These are phyloP conservation scores for Strigops habroptila DNA, from an alignment of 2,113 vertebrate species.

Conservation along the genomic window DNA sequence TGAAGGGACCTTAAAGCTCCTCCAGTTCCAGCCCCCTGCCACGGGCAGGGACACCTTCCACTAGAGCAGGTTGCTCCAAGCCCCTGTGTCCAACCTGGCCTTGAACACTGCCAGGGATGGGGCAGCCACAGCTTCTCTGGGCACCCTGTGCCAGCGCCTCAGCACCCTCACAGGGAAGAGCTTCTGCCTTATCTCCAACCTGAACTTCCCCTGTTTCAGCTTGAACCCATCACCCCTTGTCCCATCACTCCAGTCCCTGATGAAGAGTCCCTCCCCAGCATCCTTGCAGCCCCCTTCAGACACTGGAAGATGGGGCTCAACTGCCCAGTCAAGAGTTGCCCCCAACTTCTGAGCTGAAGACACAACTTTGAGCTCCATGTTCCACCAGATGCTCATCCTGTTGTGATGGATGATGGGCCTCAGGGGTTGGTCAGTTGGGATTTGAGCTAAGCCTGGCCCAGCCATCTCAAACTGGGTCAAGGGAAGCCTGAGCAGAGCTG, in stretches of 20 bases:
- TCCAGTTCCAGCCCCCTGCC: too few relatives aligned
- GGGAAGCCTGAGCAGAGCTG: not conserved
- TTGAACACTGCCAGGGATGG: too few relatives aligned
- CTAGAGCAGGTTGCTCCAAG: not conserved
- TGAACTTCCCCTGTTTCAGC: not conserved
- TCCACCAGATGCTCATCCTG: not conserved
- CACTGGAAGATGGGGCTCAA: not conserved
- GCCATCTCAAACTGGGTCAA: not conserved
- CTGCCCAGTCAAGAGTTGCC: not conserved
- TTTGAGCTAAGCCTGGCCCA: not conserved
- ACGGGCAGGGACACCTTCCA: not conserved
- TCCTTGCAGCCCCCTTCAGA: not conserved
- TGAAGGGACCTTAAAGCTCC: not conserved
- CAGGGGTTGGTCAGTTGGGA: not conserved
- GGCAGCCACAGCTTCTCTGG: too few relatives aligned
- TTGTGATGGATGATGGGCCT: not conserved
- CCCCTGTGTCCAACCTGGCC: too few relatives aligned
- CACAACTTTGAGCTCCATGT: not conserved
- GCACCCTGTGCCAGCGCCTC: too few relatives aligned
- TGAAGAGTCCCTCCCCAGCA: not conserved
- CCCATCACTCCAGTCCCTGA: not conserved
- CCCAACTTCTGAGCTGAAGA: not conserved
- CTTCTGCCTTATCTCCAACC: not conserved
- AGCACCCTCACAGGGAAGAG: not conserved
- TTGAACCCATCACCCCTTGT: not conserved